Evolutionary conservation across 1,140 invertebrate genomes (phyloP), one percentile per base, ranked within the genome.

Genomic region (Ips typographus): DNA sequence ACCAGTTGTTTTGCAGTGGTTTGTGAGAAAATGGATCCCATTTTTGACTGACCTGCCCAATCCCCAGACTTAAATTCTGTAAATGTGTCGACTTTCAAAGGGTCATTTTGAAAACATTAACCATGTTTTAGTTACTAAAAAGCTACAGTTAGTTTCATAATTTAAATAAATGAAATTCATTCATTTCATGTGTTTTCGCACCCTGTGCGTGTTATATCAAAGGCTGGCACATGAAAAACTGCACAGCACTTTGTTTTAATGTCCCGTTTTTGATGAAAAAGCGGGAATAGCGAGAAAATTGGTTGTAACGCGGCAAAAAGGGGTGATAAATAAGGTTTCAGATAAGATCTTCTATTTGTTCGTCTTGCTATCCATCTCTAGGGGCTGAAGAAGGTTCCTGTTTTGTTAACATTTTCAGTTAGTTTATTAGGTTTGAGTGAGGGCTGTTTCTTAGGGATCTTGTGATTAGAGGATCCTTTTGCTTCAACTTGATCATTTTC

Each of bases 251-350:
- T 61, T 47, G 0, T 61, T 61, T 49, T 38, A 61, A 61, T 49
- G 41, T 8, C 59, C 41, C 8, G 59, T 61, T 61, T n/a, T 47
- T 61, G 59, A 61, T 58, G 56, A 58, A 58, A 58, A 58, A 40
- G 37, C 43, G 59, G 38, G 43, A 61, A 47, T 61, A 40, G 59
- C 41, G 59, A 42, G 59, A 61, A 61, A 61, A 61, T 44, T 61
- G 59, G 44, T 37, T 61, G 59, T 44, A 47, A 38, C 41, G n/a
- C 41, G 8, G 43, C 59, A 61, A 61, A 47, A 61, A 61, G 40
- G 36, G 22, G 59, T 47, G 59, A 61, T 61, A 61, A 61, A 61
- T 61, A 61, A 44, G 36, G 44, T 41, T 44, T 58, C 56, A 40
- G 59, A 61, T 61, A 37, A 49, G 36, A 61, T 61, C 59, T 36